Base-by-base conservation (phyloP, 2,113 vertebrate genomes). In the Pollimyrus isidori region DNA sequence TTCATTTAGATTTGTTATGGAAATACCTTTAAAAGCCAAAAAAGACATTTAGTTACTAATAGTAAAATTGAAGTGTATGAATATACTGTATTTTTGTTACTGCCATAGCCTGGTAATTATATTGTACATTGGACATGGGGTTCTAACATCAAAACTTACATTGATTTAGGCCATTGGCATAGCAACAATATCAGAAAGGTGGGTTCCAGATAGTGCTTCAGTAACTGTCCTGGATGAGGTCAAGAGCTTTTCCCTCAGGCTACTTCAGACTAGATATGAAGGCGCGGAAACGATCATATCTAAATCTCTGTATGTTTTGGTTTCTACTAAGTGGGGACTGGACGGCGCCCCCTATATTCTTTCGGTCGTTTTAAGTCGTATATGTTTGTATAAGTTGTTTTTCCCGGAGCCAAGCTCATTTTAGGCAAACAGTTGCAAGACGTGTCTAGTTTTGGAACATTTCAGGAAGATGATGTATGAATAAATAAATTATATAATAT, bases 21-120 rank as follows among this genome's bases (percentile, higher is more conserved):
- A 48, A 91, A 87, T 26, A 52, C 86, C 87, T 90, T 86, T 92
- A 83, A 83, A 45, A 73, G 85, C 45, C 84, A 87, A 26, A 35
- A 45, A 86, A 89, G 15, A 48, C 21, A 76, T 92, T 94, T 92
- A 90, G 93, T 94, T 93, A 94, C 90, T 93, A 26, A 94, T 94
- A 94, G 91, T 93, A 86, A 95, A 93, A 94, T 92, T 93, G 93
- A 91, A 91, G 88, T 92, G 93, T 91, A 39, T 69, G 10, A 89
- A 82, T 56, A 39, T 53, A 92, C 92, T 92, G 93, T 91, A 93
- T 94, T 94, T 93, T 91, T 93, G 91, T 49, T 88, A 56, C 49
- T 35, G 50, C 11, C 45, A 92, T 92, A 26, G 89, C 21, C 90
- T 91, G 92, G 86, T 53, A 86, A 88, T 83, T 89, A 83, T 62